phyloP scores from a whole-genome alignment of 2,888 invertebrate species.

The Pyrgus malvae region DNA sequence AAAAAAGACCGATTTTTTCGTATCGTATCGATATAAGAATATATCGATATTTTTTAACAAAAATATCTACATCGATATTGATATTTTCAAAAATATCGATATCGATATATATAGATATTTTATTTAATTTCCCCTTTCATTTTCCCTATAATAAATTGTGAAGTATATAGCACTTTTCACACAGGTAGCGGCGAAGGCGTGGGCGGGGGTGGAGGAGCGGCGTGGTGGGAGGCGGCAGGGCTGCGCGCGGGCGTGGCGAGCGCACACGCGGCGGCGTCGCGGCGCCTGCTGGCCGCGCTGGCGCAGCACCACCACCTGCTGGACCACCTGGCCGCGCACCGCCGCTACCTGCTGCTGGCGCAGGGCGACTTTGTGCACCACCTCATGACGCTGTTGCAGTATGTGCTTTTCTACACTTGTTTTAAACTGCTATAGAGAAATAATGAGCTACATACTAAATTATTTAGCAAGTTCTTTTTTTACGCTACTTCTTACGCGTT shows the following conservation, averaged over 20 bases:
- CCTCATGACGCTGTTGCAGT: conserved; percentile 95
- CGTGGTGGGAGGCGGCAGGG: conserved; percentile 78
- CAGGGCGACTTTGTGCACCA: conserved; percentile 98
- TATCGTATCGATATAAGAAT: too few relatives aligned
- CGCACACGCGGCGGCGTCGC: conserved; percentile 93
- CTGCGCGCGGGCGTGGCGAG: conserved; percentile 91
- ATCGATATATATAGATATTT: too few relatives aligned
- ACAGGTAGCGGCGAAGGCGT: conserved; percentile 21
- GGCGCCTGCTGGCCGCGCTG: conserved; percentile 92
- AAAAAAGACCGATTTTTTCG: too few relatives aligned
- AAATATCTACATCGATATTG: too few relatives aligned
- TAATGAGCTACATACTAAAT: too few relatives aligned
- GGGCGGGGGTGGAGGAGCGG: conserved; percentile 31
- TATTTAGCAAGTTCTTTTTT: too few relatives aligned
- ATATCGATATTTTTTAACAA: too few relatives aligned
- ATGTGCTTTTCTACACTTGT: conserved; percentile 26
- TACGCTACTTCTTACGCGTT: too few relatives aligned
- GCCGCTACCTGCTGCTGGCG: conserved; percentile 94
- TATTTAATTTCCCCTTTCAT: too few relatives aligned
- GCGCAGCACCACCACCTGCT: conserved; percentile 93
- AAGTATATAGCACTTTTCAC: not conserved
- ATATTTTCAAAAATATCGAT: too few relatives aligned
- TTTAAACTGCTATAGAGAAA: too few relatives aligned
- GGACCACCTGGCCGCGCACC: conserved; percentile 94
- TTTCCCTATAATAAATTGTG: too few relatives aligned